A percentile compares a stretch with the other conserved stretches of the same genome.
Conservation (phyloP, 1,140 invertebrate genomes). For the Musca domestica region DNA sequence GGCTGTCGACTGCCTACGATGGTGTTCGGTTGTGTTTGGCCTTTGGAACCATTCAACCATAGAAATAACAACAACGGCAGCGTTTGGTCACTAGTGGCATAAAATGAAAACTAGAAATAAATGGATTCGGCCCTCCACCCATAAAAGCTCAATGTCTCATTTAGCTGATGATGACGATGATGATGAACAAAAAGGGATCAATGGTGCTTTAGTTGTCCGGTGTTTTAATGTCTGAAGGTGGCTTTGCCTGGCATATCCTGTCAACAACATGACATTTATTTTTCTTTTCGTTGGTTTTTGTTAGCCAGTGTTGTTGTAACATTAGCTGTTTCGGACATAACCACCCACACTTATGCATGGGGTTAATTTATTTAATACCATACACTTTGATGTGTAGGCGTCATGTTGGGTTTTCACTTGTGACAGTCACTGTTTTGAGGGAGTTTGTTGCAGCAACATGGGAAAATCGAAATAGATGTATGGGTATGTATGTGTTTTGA, state of each 20-base stretch:
- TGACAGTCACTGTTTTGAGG: background rate
- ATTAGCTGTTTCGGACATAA: background rate
- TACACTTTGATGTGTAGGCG: conserved; percentile 14
- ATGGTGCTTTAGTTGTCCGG: background rate
- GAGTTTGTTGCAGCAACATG: too few relatives aligned
- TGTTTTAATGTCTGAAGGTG: too few relatives aligned
- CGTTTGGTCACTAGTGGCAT: too few relatives aligned
- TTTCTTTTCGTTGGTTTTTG: too few relatives aligned
- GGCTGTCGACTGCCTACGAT: too few relatives aligned
- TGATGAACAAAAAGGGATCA: background rate
- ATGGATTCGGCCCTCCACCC: background rate
- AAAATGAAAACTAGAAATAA: too few relatives aligned
- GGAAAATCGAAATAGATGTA: background rate
- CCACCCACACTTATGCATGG: background rate
- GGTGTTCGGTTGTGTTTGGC: background rate
- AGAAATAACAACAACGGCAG: too few relatives aligned
- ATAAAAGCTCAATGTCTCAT: background rate
- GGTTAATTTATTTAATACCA: conserved; percentile 15
- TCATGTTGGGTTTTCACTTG: conserved; percentile 4
- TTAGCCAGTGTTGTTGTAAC: background rate
- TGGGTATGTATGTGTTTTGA: background rate
- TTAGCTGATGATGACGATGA: background rate
- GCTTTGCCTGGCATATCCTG: too few relatives aligned
- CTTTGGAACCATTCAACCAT: too few relatives aligned
- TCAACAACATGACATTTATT: too few relatives aligned